Evolutionary conservation across 37 sponge, comb jelly and placozoan genomes (phyloP), one percentile per base, ranked within the genome.

Genomic region (Chondrosia reniformis): DNA sequence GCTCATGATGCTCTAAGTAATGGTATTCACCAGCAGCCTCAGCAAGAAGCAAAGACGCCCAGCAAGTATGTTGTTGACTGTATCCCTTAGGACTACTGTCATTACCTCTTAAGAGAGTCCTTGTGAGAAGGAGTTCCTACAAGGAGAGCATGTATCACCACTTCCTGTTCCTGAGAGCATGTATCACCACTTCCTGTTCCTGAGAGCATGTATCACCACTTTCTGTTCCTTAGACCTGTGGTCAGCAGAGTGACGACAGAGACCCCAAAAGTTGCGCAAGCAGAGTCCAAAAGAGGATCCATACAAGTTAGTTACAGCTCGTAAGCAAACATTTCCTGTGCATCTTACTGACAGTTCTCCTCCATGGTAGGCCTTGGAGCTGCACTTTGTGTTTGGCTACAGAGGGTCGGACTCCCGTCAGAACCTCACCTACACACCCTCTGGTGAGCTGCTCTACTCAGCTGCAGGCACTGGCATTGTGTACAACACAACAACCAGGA

Each of bases 381-480:
- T 98, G 76, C 87, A 98, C 27, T 87, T 81, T 52, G 67, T 98
- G 19, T 94, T 94, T 87, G 99, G 99, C 34, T 98, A 95, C 74
- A 87, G 99, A 40, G 95, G 99, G 10, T 98, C 83, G 84, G 99
- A 98, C 75, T 84, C 95, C 30, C 99, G 91, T 59, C 87, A 95
- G 82, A 98, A 98, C 59, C 46, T 95, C 24, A 76, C 63, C 69
- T 89, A 79, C 71, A 67, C 91, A 6, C 63, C 91, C 4, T 77
- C 65, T 55, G 89, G 84, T 13, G 79, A 86, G 73, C 32, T 98
- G 22, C 81, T 95, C 25, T 98, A 81, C 79, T 91, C 87, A 71
- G 99, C 99, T 30, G 99, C 99, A 7, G 99, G 90, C 13, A 86
- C 86, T 19, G 99, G 95, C 1, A 87, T 98, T 27, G 89, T 98